Conservation (phyloP, 2,888 invertebrate species). For the Phengaris arion region DNA sequence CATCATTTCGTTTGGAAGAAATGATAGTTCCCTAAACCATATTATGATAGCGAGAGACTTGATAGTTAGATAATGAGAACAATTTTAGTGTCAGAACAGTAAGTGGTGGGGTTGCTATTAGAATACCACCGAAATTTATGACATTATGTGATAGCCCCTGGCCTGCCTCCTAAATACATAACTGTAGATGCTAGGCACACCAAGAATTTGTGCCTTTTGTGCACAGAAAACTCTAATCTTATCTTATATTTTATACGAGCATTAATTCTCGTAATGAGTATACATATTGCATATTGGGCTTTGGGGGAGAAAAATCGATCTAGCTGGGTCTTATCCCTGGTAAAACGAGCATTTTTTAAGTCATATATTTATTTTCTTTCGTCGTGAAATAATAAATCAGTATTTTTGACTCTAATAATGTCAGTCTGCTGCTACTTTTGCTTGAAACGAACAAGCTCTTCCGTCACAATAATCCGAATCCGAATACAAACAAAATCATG, state of each 20-base stretch:
- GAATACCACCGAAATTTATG: conserved; percentile 54
- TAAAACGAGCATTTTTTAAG: no score
- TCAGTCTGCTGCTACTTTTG: no score
- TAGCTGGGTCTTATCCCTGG: no score
- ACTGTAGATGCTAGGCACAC: conserved; percentile 34
- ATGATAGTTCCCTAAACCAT: not conserved
- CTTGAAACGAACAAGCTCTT: no score
- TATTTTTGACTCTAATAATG: no score
- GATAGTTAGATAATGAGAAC: conserved; percentile 42
- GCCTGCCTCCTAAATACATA: conserved; percentile 45
- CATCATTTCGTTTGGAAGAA: conserved; percentile 3
- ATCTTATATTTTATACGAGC: not conserved
- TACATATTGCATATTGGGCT: no score
- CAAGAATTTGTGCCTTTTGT: not conserved
- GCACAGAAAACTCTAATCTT: not conserved
- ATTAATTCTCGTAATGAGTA: not conserved
- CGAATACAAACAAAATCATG: conserved; percentile 34
- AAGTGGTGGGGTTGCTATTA: conserved; percentile 46
- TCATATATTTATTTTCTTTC: no score
- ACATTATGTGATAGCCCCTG: conserved; percentile 53
- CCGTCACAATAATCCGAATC: not conserved
- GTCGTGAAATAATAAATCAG: no score
- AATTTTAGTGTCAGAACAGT: conserved; percentile 51
- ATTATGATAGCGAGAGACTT: conserved; percentile 29
- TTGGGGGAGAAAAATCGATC: no score